Conservation (phyloP, 2,888 invertebrate species). For the Taphrorychus bicolor region DNA sequence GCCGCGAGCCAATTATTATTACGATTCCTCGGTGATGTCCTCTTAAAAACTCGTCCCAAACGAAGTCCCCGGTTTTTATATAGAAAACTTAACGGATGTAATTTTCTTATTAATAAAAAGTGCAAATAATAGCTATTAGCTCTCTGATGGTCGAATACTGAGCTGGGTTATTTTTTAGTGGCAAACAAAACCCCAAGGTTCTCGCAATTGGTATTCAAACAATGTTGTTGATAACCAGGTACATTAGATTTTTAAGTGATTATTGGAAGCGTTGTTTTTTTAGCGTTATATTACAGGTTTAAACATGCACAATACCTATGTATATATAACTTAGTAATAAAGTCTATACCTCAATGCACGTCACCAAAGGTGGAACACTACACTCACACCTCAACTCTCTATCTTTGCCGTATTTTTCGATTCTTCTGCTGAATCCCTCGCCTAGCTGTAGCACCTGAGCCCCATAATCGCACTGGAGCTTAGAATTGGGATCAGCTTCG, state of each 20-base stretch:
- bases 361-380: slow-evolving; percentile 29
- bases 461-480: slow-evolving; percentile 25
- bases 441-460: slow-evolving; percentile 24
- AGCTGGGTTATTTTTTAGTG: neutral
- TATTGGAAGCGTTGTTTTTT: too few relatives aligned
- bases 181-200: neutral
- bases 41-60: neutral
- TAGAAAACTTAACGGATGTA: slow-evolving; percentile 3
- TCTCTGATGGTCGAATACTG: neutral
- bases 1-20: neutral
- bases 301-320: too few relatives aligned
- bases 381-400: slow-evolving; percentile 30
- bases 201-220: neutral
- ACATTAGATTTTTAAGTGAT: too few relatives aligned
- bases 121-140: neutral
- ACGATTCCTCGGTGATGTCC: neutral
- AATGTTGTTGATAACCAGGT: too few relatives aligned
- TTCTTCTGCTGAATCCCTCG: slow-evolving; percentile 22
- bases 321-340: neutral
- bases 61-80: neutral
- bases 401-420: slow-evolving; percentile 17
- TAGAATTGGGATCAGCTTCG: slow-evolving; percentile 1
- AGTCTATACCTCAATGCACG: slow-evolving; percentile 14
- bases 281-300: too few relatives aligned
- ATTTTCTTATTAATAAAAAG: slow-evolving; percentile 9